phyloP scores from a whole-genome alignment of 1,140 invertebrate genomes.

The Aphelenchoides besseyi region DNA sequence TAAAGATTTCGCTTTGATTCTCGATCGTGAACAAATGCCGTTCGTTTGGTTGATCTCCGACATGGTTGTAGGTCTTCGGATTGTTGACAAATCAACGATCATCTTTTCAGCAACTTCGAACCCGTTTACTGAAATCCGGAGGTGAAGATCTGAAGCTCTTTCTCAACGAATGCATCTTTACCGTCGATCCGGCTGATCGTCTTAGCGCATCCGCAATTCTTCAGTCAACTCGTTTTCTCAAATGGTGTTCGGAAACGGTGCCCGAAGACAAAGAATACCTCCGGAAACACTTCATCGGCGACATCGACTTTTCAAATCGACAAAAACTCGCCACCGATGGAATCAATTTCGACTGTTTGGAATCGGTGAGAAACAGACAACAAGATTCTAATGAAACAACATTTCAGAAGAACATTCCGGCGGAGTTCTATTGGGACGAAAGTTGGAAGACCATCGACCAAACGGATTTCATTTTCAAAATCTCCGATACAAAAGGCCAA shows the following conservation, averaged over 20 bases:
- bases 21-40: conserved; percentile 43
- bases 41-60: conserved; percentile 40
- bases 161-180: conserved; percentile 38
- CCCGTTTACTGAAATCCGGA: conserved; percentile 40
- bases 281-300: conserved; percentile 37
- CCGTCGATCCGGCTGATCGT: conserved; percentile 24
- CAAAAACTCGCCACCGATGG: conserved; percentile 32
- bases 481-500: conserved; percentile 7
- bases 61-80: conserved; percentile 32
- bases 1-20: conserved; percentile 42
- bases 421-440: conserved; percentile 51
- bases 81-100: neutral
- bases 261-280: conserved; percentile 33
- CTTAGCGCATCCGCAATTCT: conserved; percentile 27
- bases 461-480: conserved; percentile 31
- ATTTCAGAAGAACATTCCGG: conserved; percentile 46
- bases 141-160: conserved; percentile 44
- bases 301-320: conserved; percentile 43
- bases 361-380: conserved; percentile 27
- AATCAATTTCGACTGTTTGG: conserved; percentile 36
- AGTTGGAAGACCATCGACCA: conserved; percentile 40
- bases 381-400: neutral
- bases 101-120: conserved; percentile 39
- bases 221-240: conserved; percentile 27
- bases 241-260: conserved; percentile 33